Percentiles rank a stretch among this genome's conserved stretches.
phyloP scores from a whole-genome alignment of 2,797 vertebrate species.

The Petrocephalus schoutedeni region DNA sequence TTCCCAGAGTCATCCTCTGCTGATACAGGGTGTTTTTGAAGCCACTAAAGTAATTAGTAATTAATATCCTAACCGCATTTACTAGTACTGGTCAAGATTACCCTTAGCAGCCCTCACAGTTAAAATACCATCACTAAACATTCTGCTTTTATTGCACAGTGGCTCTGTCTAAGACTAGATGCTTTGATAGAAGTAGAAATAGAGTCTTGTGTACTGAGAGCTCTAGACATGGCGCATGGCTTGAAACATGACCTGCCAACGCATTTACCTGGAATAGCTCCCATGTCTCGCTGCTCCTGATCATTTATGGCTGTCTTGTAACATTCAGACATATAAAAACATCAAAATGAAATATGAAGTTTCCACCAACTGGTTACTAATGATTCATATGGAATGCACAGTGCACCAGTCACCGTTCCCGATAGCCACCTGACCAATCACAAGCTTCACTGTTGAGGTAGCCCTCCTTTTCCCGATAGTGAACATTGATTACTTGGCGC shows the following conservation, averaged over 20 bases:
- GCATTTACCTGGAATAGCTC: not conserved
- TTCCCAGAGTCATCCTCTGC: not conserved
- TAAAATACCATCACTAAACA: not conserved
- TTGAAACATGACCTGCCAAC: not conserved
- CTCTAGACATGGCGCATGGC: not conserved
- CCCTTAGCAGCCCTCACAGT: not conserved
- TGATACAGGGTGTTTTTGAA: not conserved
- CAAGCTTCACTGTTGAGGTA: not conserved
- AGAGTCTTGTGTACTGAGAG: not conserved
- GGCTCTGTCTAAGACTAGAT: not conserved
- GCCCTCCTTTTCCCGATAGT: too few species aligned
- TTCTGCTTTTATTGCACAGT: not conserved
- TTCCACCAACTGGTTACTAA: not conserved
- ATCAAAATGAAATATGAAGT: not conserved
- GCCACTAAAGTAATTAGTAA: not conserved
- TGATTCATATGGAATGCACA: not conserved
- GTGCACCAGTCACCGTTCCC: not conserved
- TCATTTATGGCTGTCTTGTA: not conserved
- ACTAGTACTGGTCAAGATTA: not conserved
- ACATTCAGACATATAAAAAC: not conserved
- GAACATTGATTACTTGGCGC: not conserved
- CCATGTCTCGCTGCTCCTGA: not conserved
- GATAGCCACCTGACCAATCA: not conserved
- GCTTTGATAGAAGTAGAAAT: not conserved
- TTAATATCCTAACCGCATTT: not conserved